phyloP scores from a whole-genome alignment of 1,140 invertebrate species.

The Colletes gigas region DNA sequence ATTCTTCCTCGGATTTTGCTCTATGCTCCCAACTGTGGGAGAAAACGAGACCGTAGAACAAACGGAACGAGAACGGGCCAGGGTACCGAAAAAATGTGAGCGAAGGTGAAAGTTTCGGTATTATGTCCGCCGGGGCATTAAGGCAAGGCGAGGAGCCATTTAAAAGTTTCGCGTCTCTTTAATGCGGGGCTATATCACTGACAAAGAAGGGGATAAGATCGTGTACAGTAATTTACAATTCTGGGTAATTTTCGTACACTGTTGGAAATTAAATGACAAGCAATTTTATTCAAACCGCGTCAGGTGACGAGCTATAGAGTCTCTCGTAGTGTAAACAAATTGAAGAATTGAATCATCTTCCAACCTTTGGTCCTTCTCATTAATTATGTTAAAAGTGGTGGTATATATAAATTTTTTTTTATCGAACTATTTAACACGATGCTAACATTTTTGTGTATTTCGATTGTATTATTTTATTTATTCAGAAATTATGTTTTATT shows the following conservation, averaged over 20 bases:
- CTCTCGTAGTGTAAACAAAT: no score
- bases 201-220: neutral
- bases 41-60: constrained; percentile 8
- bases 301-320: no score
- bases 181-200: neutral
- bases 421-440: no score
- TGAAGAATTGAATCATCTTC: no score
- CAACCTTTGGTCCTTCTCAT: no score
- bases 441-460: no score
- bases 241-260: neutral
- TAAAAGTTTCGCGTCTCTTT: constrained; percentile 18
- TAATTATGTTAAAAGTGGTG: no score
- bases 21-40: constrained; percentile 35
- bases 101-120: constrained; percentile 21
- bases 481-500: no score
- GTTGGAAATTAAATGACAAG: neutral
- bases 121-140: neutral
- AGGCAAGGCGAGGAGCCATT: neutral
- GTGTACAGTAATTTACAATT: neutral
- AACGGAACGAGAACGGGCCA: neutral
- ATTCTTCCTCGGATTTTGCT: constrained; percentile 48
- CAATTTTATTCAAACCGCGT: neutral
- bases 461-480: no score
- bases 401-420: no score
- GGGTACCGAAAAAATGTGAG: neutral